Evolutionary conservation across 2,113 vertebrate species (phyloP).

Genomic region (Felis catus): DNA sequence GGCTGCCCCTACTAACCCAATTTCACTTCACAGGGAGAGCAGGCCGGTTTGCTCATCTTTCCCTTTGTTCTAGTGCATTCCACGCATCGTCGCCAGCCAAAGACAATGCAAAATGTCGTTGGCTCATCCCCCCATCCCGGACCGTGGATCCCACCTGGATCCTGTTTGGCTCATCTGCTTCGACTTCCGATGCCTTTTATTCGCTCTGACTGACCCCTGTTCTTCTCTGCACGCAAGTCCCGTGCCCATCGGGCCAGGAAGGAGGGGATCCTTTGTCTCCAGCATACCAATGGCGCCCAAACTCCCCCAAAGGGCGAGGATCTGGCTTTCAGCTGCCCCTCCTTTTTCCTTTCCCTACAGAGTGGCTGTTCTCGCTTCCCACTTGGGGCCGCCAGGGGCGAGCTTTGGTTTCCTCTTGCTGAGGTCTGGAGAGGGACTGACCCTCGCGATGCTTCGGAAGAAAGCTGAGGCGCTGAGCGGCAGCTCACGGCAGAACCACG

Average conservation of each 20-base stretch:
- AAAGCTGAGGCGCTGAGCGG: not conserved
- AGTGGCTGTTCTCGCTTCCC: not conserved
- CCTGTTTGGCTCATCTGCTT: not conserved
- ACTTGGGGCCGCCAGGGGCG: not conserved
- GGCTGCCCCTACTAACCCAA: not conserved
- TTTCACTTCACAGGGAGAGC: not conserved
- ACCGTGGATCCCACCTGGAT: not conserved
- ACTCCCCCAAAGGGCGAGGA: not conserved
- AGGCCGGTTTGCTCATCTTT: not conserved
- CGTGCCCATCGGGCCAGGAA: not conserved
- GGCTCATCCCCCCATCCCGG: not conserved
- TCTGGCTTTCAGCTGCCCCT: not conserved
- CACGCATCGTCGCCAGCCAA: not conserved
- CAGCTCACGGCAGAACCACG: not conserved
- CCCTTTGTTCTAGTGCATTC: not conserved
- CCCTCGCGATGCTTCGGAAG: not conserved
- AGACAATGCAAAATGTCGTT: not conserved
- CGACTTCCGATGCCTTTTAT: not conserved
- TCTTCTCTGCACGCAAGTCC: not conserved
- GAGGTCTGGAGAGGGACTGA: not conserved
- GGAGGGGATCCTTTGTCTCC: not conserved
- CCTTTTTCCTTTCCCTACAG: not conserved
- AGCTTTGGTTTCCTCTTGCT: not conserved
- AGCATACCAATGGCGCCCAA: not conserved
- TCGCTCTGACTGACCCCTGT: not conserved